These are phyloP conservation scores for Opisthograptis luteolata DNA, from an alignment of 2,888 invertebrate genomes.

Conservation along the genomic window DNA sequence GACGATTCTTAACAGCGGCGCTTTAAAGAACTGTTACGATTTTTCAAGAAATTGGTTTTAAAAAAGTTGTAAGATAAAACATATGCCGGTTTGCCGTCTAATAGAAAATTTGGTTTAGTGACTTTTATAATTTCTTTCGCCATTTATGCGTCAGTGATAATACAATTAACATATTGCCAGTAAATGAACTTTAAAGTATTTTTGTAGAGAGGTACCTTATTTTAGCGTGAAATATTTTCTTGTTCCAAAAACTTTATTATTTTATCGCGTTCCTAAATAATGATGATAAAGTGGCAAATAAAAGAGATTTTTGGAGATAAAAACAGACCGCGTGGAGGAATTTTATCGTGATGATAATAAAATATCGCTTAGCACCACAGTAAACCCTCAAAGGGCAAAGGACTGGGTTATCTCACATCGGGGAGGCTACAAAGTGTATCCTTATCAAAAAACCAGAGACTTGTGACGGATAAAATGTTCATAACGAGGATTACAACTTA, in stretches of 20 bases:
- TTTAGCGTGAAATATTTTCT: not conserved
- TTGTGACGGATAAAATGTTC: conserved; percentile 26
- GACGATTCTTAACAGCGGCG: conserved; percentile 23
- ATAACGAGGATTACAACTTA: conserved; percentile 18
- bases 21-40: not conserved
- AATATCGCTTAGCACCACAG: conserved; percentile 73
- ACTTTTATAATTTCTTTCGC: too few relatives aligned
- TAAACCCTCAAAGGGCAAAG: conserved; percentile 53
- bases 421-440: conserved; percentile 51
- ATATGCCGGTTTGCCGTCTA: too few relatives aligned
- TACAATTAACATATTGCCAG: not conserved
- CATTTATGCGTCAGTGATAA: too few relatives aligned
- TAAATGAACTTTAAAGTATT: not conserved
- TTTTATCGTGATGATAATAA: conserved; percentile 74
- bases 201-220: too few relatives aligned
- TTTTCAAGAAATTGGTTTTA: too few relatives aligned
- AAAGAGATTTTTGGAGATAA: conserved; percentile 74
- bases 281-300: conserved; percentile 73
- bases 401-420: conserved; percentile 56
- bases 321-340: conserved; percentile 54
- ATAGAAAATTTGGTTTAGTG: too few relatives aligned
- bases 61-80: too few relatives aligned
- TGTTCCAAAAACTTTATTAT: conserved; percentile 45
- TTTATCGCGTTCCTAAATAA: conserved; percentile 76
- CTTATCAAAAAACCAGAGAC: conserved; percentile 41